Evolutionary conservation across 2,888 invertebrate genomes (phyloP).

Genomic region (Marasmarcha lunaedactyla): DNA sequence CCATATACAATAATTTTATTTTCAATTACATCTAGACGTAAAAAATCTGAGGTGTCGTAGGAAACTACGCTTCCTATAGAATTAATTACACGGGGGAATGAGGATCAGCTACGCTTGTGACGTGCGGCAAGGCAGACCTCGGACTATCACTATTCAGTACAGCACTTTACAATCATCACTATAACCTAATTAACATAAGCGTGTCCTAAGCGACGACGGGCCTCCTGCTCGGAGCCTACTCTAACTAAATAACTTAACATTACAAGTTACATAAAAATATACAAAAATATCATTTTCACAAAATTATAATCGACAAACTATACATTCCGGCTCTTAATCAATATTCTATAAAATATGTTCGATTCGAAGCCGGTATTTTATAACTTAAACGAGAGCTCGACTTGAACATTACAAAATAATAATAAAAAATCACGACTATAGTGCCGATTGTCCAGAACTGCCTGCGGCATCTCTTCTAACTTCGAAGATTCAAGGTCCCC

Average conservation of each 20-base stretch:
- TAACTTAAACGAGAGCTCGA: slow-evolving; percentile 68
- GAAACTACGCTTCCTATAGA: slow-evolving; percentile 69
- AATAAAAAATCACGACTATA: slow-evolving; percentile 63
- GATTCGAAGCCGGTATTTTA: slow-evolving; percentile 58
- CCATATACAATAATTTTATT: slow-evolving; percentile 72
- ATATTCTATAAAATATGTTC: slow-evolving; percentile 61
- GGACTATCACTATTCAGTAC: slow-evolving; percentile 62
- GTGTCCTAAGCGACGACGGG: slow-evolving; percentile 31
- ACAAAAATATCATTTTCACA: slow-evolving; percentile 70
- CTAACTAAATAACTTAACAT: slow-evolving; percentile 60
- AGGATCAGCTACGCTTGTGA: slow-evolving; percentile 65
- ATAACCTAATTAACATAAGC: slow-evolving; percentile 52
- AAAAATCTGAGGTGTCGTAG: slow-evolving; percentile 68
- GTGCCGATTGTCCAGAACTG: slow-evolving; percentile 70
- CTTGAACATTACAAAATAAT: slow-evolving; percentile 58
- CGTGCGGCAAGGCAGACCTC: slow-evolving; percentile 66
- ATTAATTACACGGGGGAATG: slow-evolving; percentile 67
- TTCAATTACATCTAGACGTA: slow-evolving; percentile 70
- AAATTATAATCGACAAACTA: slow-evolving; percentile 64
- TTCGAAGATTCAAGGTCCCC: slow-evolving; percentile 68
- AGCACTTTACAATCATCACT: slow-evolving; percentile 69
- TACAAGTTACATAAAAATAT: slow-evolving; percentile 65
- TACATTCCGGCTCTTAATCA: slow-evolving; percentile 62
- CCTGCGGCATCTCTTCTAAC: slow-evolving; percentile 55
- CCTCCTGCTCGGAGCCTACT: slow-evolving; percentile 39